phyloP scores from a whole-genome alignment of 2,113 vertebrate species.

The Gobio gobio region DNA sequence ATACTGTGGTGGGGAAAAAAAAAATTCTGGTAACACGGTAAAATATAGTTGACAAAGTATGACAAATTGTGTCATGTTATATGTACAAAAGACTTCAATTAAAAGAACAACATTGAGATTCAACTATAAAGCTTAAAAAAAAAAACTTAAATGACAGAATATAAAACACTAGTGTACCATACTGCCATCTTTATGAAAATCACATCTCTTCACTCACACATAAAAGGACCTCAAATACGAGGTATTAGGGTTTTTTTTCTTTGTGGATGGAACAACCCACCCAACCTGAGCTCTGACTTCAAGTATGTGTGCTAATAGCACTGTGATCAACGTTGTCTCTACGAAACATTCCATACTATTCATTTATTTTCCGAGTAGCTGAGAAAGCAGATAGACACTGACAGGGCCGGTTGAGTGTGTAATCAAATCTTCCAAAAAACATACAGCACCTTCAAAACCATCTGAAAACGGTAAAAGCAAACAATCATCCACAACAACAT shows the following conservation, averaged over 20 bases:
- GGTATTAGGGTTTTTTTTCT: not conserved
- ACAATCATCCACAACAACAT: slow-evolving; percentile 55
- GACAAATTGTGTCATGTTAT: not conserved
- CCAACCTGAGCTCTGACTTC: slow-evolving; percentile 54
- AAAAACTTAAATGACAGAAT: not conserved
- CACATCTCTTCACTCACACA: slow-evolving; percentile 3
- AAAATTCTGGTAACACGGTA: not conserved
- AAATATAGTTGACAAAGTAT: not conserved
- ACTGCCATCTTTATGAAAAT: not conserved
- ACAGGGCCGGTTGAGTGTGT: not conserved
- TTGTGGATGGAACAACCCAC: slow-evolving; percentile 6
- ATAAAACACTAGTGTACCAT: not conserved
- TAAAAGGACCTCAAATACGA: slow-evolving; percentile 17
- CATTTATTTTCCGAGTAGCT: slow-evolving; percentile 67
- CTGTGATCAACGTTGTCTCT: not conserved
- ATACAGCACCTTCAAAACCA: slow-evolving; percentile 35
- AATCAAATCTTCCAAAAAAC: slow-evolving; percentile 26
- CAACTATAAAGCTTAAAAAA: not conserved
- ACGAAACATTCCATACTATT: slow-evolving; percentile 42
- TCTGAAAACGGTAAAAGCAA: slow-evolving; percentile 57
- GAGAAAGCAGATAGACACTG: slow-evolving; percentile 56
- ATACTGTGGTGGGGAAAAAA: not conserved
- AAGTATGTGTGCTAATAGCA: slow-evolving; percentile 36
- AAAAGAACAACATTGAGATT: not conserved
- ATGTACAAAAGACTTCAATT: slow-evolving; percentile 5